Conservation (phyloP, 2,113 vertebrate species). For the Cephalopholis sonnerati region DNA sequence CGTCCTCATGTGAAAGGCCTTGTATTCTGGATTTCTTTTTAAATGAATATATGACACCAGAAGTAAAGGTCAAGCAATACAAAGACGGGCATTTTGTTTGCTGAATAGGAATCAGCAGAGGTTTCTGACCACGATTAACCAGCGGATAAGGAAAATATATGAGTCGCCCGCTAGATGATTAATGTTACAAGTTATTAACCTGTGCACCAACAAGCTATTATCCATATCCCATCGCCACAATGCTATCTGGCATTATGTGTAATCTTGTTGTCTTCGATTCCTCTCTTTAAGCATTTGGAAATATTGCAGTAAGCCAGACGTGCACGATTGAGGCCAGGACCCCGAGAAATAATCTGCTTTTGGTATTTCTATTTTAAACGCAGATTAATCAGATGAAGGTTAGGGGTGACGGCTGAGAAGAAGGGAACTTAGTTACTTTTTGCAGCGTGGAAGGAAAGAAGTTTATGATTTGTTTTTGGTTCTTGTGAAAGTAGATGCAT, state of each 20-base stretch:
- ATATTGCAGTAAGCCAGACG: constrained; percentile 34
- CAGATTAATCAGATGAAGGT: constrained; percentile 72
- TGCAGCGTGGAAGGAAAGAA: constrained; percentile 10
- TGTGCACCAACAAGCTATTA: constrained; percentile 30
- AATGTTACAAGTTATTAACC: constrained; percentile 26
- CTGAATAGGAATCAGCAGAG: constrained; percentile 11
- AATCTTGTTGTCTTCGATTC: constrained; percentile 52
- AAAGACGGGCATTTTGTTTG: neutral
- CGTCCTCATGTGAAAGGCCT: neutral
- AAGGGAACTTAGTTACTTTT: constrained; percentile 16
- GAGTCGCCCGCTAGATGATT: neutral
- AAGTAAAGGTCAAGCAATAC: neutral
- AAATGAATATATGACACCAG: neutral
- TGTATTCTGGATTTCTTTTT: neutral
- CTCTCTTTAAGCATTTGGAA: constrained; percentile 43
- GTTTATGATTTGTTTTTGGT: constrained; percentile 22
- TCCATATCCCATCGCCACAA: constrained; percentile 30
- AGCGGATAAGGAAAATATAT: neutral
- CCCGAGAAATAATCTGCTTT: constrained; percentile 71
- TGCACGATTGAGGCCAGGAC: constrained; percentile 59
- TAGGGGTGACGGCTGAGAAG: constrained; percentile 22
- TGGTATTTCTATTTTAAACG: constrained; percentile 65
- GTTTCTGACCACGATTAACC: neutral
- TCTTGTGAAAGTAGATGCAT: constrained; percentile 5
- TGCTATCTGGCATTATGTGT: constrained; percentile 36